phyloP scores from a whole-genome alignment of 2,797 vertebrate species.

The Simalia tracyae region DNA sequence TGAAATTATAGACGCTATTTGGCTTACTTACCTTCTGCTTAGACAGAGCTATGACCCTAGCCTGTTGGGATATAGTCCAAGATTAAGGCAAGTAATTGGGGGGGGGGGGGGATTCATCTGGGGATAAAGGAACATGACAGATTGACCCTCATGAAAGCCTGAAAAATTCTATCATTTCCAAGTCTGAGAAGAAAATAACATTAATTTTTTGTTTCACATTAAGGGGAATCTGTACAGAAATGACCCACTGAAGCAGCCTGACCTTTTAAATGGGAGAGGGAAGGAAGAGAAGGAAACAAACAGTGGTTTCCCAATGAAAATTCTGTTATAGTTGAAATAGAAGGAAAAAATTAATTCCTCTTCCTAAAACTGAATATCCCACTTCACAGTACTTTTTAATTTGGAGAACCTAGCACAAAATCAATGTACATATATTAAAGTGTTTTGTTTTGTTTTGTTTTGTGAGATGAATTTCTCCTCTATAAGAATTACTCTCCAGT shows the following conservation, averaged over 20 bases:
- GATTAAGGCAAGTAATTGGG: slow-evolving; percentile 25
- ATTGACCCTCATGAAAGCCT: slow-evolving; percentile 41
- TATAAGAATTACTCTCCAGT: not conserved
- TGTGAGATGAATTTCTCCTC: not conserved
- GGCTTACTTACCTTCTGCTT: slow-evolving; percentile 54
- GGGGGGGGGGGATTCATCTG: slow-evolving; percentile 30
- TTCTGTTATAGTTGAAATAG: slow-evolving; percentile 12
- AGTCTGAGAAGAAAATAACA: slow-evolving; percentile 28
- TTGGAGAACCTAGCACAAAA: not conserved
- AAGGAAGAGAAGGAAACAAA: slow-evolving; percentile 22
- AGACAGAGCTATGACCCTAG: slow-evolving; percentile 63
- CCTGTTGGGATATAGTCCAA: slow-evolving; percentile 51
- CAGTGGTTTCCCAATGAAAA: slow-evolving; percentile 28
- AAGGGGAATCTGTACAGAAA: not conserved
- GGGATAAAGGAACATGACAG: slow-evolving; percentile 29
- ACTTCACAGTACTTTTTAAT: not conserved
- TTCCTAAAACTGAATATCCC: not conserved
- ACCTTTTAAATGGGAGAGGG: not conserved
- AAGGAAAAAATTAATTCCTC: not conserved
- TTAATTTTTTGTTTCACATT: not conserved
- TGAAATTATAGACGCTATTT: slow-evolving; percentile 65
- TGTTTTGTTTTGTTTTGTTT: not conserved
- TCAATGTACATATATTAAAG: not conserved
- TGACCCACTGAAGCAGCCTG: not conserved
- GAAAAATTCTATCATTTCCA: slow-evolving; percentile 7